Percentiles rank a stretch among this genome's conserved stretches.
phyloP scores from a whole-genome alignment of 2,797 vertebrate genomes.

The Schizopygopsis pylzovi region DNA sequence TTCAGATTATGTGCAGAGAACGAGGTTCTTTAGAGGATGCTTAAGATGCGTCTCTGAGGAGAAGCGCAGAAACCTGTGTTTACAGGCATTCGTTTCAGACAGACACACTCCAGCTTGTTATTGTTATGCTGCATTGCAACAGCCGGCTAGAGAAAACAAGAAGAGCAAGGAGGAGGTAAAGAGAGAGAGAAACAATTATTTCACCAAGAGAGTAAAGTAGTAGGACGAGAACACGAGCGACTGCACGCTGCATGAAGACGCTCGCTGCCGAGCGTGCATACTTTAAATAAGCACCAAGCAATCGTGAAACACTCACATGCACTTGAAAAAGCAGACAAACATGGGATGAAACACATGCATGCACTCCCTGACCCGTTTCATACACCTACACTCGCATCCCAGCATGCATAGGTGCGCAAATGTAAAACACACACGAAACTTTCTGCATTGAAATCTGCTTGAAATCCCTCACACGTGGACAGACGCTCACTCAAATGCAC shows the following conservation, averaged over 20 bases:
- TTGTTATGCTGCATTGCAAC: constrained; percentile 62
- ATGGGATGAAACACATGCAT: constrained; percentile 17
- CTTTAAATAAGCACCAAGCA: constrained; percentile 41
- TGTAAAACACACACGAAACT: neutral
- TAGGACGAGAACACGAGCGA: constrained; percentile 71
- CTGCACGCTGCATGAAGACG: constrained; percentile 66
- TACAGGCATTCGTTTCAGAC: constrained; percentile 58
- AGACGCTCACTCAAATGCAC: constrained; percentile 36
- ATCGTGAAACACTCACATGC: constrained; percentile 31
- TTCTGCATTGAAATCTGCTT: constrained; percentile 18
- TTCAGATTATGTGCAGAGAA: constrained; percentile 13
- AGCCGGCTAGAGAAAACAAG: constrained; percentile 53
- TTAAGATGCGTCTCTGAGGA: constrained; percentile 42
- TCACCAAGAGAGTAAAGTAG: constrained; percentile 69
- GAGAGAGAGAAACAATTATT: constrained; percentile 64
- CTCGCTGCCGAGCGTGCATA: constrained; percentile 41
- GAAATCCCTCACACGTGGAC: constrained; percentile 1
- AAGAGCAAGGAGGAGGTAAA: constrained; percentile 43
- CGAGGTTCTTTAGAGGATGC: constrained; percentile 9
- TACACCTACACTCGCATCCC: constrained; percentile 32
- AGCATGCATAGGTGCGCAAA: constrained; percentile 23
- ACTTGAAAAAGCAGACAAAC: constrained; percentile 50
- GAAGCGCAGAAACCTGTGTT: constrained; percentile 61
- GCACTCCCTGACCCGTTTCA: constrained; percentile 2
- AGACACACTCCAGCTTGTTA: constrained; percentile 35